phyloP scores from a whole-genome alignment of 2,888 invertebrate species.

The Trimorus sp. region DNA sequence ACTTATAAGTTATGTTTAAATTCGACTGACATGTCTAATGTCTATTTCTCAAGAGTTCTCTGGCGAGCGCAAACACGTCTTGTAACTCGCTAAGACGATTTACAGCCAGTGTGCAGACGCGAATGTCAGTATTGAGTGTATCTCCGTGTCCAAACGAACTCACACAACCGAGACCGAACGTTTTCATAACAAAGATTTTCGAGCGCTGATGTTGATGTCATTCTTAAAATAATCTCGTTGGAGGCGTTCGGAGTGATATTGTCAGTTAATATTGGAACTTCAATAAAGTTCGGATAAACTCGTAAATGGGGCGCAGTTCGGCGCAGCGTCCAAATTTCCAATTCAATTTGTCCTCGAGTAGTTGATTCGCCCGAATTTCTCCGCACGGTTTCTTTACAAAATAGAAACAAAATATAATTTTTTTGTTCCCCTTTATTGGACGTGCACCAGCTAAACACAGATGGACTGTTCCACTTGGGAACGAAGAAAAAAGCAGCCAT shows the following conservation, averaged over 20 bases:
- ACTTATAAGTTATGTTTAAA: conserved; percentile 28
- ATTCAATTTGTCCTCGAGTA: conserved; percentile 23
- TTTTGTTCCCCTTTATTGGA: too few relatives aligned
- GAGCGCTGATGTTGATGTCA: conserved; percentile 30
- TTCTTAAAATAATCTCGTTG: conserved; percentile 37
- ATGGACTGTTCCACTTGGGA: too few relatives aligned
- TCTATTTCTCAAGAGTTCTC: conserved; percentile 38
- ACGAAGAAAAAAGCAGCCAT: too few relatives aligned
- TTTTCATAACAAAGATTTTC: conserved; percentile 28
- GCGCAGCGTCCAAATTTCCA: conserved; percentile 21
- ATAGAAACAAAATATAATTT: too few relatives aligned
- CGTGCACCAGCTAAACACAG: too few relatives aligned
- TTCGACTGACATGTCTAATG: conserved; percentile 22
- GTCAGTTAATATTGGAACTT: conserved; percentile 41
- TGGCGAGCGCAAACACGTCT: conserved; percentile 25
- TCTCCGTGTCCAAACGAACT: conserved; percentile 1
- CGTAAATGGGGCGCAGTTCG: conserved; percentile 4
- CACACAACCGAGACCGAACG: background rate
- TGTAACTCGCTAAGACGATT: conserved; percentile 35
- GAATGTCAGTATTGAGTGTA: conserved; percentile 20
- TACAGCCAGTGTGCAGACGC: conserved; percentile 20
- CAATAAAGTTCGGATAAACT: conserved; percentile 43
- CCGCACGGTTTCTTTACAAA: too few relatives aligned
- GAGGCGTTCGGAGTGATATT: conserved; percentile 32
- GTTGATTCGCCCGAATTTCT: background rate